These are phyloP conservation scores for Andrena flavipes DNA, from an alignment of 2,888 invertebrate genomes.

Conservation along the genomic window DNA sequence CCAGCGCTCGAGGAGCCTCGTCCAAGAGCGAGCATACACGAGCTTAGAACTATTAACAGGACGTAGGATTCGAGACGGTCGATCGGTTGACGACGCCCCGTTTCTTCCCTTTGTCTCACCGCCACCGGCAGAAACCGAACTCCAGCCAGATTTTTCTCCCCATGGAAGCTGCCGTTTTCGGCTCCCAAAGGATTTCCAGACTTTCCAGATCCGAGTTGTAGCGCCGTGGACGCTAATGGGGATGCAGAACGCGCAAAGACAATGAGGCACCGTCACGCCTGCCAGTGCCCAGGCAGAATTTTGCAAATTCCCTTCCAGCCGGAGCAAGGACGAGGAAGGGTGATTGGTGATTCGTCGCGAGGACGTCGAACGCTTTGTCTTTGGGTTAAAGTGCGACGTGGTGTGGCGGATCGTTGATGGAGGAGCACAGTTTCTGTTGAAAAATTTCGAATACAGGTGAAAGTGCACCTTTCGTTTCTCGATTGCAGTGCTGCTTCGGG, in stretches of 20 bases:
- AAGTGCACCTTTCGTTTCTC: neutral
- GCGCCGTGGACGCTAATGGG: neutral
- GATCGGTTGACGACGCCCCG: constrained; percentile 12
- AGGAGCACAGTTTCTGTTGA: neutral
- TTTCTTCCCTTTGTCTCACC: constrained; percentile 40
- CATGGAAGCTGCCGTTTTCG: constrained; percentile 6
- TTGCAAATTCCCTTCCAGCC: constrained; percentile 11
- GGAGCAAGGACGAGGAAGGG: neutral
- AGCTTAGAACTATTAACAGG: constrained; percentile 22
- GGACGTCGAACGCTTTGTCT: constrained; percentile 12
- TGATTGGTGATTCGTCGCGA: neutral
- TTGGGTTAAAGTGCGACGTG: neutral
- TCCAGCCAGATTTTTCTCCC: constrained; percentile 9
- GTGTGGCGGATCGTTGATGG: neutral
- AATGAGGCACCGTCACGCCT: constrained; percentile 44
- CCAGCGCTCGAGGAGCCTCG: neutral
- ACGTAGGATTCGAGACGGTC: constrained; percentile 31
- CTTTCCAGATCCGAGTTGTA: neutral
- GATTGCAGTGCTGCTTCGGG: too few relatives aligned
- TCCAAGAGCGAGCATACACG: neutral
- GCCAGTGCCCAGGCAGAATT: constrained; percentile 4
- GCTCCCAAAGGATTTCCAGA: constrained; percentile 6
- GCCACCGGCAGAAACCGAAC: neutral
- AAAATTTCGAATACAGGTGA: neutral
- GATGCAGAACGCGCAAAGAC: constrained; percentile 39